phyloP scores from a whole-genome alignment of 64 coral and sea anemone genomes.

The Montipora cactus region DNA sequence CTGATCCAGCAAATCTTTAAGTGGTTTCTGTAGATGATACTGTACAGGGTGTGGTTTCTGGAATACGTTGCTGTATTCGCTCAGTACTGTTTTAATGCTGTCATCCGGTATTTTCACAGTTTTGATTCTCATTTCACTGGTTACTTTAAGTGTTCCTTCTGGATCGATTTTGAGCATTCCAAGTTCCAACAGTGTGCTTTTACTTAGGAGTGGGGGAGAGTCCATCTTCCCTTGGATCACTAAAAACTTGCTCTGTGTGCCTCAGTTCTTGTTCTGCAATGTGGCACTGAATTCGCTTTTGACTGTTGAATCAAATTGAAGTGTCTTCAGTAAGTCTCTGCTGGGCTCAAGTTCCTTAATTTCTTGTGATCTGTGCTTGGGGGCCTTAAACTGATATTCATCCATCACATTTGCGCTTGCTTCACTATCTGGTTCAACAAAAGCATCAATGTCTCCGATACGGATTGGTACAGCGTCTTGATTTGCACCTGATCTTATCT shows the following conservation, averaged over 20 bases:
- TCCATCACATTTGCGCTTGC: slow-evolving; percentile 86
- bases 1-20: slow-evolving; percentile 60
- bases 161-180: slow-evolving; percentile 64
- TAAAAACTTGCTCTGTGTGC: slow-evolving; percentile 48
- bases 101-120: slow-evolving; percentile 3
- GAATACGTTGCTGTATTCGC: neutral
- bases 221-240: slow-evolving; percentile 80
- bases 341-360: slow-evolving; percentile 35
- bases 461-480: slow-evolving; percentile 29
- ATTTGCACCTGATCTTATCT: slow-evolving; percentile 34
- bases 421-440: no score
- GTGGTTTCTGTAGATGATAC: slow-evolving; percentile 53
- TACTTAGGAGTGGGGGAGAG: slow-evolving; percentile 72
- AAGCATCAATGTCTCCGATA: slow-evolving; percentile 53
- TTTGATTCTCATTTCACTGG: slow-evolving; percentile 47
- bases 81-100: neutral
- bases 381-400: slow-evolving; percentile 79
- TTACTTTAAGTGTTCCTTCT: slow-evolving; percentile 40
- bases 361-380: slow-evolving; percentile 77
- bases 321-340: slow-evolving; percentile 55
- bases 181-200: slow-evolving; percentile 66
- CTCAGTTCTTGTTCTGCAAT: slow-evolving; percentile 75
- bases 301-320: slow-evolving; percentile 51
- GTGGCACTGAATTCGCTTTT: slow-evolving; percentile 73
- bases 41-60: slow-evolving; percentile 52